Conservation (phyloP, 2,888 invertebrate genomes). For the Drosophila anomelani region DNA sequence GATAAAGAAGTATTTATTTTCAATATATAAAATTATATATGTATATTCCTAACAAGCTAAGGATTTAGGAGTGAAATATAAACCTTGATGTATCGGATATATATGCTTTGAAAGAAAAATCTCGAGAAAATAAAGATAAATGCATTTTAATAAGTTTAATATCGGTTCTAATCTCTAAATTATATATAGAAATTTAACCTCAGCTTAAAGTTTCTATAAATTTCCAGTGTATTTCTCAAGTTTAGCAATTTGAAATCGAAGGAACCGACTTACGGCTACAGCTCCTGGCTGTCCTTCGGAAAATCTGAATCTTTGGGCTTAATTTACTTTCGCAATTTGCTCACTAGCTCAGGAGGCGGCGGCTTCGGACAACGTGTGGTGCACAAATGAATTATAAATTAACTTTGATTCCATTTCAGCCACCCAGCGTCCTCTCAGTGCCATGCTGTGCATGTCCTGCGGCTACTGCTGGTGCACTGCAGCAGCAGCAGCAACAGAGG, state of each 20-base stretch:
- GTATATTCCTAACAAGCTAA: too few species aligned
- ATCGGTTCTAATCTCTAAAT: too few species aligned
- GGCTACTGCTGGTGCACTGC: constrained; percentile 35
- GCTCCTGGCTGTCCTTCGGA: background rate
- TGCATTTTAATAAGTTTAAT: too few species aligned
- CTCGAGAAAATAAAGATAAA: too few species aligned
- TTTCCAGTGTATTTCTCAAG: background rate
- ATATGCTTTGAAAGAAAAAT: too few species aligned
- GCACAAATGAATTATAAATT: constrained; percentile 70
- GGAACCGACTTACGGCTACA: background rate
- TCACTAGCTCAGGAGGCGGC: constrained; percentile 6
- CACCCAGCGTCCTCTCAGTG: constrained; percentile 2
- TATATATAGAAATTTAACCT: background rate
- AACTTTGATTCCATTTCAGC: constrained; percentile 51
- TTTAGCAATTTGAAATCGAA: constrained; percentile 5
- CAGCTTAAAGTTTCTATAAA: background rate
- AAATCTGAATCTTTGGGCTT: constrained; percentile 31
- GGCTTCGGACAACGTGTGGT: constrained; percentile 38
- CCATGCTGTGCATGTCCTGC: constrained; percentile 39
- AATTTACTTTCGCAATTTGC: constrained; percentile 43
- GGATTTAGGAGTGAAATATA: too few species aligned
- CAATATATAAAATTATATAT: background rate
- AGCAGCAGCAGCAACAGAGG: constrained; percentile 33
- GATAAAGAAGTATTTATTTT: background rate
- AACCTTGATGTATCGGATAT: too few species aligned